These are phyloP conservation scores for Agapornis roseicollis DNA, from an alignment of 2,113 vertebrate species.

Conservation along the genomic window DNA sequence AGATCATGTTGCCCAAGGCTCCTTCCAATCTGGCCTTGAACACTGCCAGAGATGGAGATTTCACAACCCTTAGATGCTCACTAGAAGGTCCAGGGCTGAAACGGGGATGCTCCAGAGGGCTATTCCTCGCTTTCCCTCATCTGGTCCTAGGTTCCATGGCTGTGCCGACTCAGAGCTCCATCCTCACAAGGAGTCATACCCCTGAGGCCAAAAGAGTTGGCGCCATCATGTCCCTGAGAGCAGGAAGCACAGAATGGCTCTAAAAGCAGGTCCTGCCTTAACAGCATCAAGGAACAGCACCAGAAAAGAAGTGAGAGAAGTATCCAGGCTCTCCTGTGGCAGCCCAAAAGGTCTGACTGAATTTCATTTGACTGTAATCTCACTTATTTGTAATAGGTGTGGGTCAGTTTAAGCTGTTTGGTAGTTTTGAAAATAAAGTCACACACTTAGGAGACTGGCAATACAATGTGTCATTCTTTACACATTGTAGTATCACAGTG, in stretches of 20 bases:
- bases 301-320: neutral
- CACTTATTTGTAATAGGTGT: neutral
- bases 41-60: neutral
- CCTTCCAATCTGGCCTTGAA: neutral
- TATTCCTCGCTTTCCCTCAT: neutral
- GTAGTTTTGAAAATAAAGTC: neutral
- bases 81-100: neutral
- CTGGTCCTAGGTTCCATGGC: fast-evolving
- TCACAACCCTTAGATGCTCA: neutral
- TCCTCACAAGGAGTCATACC: neutral
- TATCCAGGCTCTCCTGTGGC: neutral
- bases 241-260: neutral
- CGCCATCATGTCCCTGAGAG: too few species aligned
- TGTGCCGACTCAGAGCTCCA: neutral
- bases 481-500: neutral
- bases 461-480: neutral
- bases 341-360: neutral
- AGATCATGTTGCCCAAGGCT: neutral
- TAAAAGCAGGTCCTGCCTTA: neutral
- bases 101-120: fast-evolving
- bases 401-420: neutral
- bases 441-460: neutral
- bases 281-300: neutral
- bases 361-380: neutral
- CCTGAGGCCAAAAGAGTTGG: neutral